Conservation (phyloP, 2,797 vertebrate genomes). For the Myotis pilosus region DNA sequence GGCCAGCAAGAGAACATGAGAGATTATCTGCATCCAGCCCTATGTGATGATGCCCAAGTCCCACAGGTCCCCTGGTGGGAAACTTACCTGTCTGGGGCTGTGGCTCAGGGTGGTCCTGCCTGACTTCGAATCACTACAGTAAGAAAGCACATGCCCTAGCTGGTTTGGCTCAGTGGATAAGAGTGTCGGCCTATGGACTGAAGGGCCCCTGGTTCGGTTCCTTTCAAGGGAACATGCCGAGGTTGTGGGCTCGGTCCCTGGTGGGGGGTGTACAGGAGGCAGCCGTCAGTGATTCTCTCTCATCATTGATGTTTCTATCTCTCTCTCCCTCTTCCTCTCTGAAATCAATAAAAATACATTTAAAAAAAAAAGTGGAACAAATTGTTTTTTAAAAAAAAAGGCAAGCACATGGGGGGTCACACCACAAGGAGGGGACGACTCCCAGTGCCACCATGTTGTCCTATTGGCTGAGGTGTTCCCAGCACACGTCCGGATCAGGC, state of each 20-base stretch:
- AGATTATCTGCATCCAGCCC: not conserved
- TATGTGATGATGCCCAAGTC: not conserved
- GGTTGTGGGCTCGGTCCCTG: not conserved
- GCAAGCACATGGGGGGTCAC: not conserved
- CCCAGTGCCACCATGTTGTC: not conserved
- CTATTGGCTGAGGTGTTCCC: not conserved
- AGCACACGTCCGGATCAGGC: not conserved
- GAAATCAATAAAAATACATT: too few relatives aligned
- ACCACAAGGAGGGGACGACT: not conserved
- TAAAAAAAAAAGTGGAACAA: too few relatives aligned
- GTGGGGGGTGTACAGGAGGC: too few relatives aligned
- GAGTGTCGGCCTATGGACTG: too few relatives aligned
- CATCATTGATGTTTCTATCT: too few relatives aligned
- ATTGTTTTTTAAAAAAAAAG: not conserved
- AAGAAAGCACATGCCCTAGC: not conserved
- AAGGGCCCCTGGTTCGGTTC: not conserved
- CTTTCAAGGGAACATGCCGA: not conserved
- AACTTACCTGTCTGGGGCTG: not conserved
- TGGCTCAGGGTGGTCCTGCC: not conserved
- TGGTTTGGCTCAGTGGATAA: not conserved
- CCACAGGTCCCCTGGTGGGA: not conserved
- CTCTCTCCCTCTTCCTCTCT: too few relatives aligned
- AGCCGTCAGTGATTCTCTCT: too few relatives aligned
- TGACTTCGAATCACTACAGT: not conserved
- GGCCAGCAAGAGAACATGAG: not conserved